A percentile compares a stretch with the other conserved stretches of the same genome.
Evolutionary conservation across 1,140 invertebrate species (phyloP).

Genomic region (Telenomus remus): DNA sequence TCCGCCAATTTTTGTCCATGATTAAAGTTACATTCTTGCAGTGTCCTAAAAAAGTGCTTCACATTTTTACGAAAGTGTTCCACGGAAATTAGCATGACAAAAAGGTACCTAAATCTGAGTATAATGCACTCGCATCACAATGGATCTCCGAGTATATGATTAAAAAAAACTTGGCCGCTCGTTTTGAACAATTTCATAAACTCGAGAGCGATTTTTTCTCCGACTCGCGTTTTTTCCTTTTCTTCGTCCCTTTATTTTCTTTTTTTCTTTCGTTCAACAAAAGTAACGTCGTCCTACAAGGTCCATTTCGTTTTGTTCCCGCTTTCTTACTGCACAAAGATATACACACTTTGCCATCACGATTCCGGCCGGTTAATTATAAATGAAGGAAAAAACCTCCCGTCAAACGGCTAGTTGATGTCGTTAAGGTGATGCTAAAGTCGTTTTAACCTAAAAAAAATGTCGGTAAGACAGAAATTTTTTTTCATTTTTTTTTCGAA

Average conservation of each 20-base stretch:
- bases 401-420: conserved; percentile 18
- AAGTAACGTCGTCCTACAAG: conserved; percentile 8
- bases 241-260: not conserved
- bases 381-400: conserved; percentile 14
- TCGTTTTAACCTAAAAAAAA: too few relatives aligned
- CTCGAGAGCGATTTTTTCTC: not conserved
- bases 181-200: not conserved
- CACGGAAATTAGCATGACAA: conserved; percentile 36
- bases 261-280: not conserved
- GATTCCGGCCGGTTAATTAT: conserved; percentile 20
- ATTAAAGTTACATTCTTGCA: too few relatives aligned
- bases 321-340: not conserved
- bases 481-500: too few relatives aligned
- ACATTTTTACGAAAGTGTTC: conserved; percentile 4
- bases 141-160: not conserved
- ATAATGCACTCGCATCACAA: not conserved
- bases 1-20: too few relatives aligned
- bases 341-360: conserved; percentile 10
- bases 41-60: not conserved
- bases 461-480: too few relatives aligned
- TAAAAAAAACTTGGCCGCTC: not conserved
- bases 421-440: too few relatives aligned
- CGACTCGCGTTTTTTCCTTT: not conserved
- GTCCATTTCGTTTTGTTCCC: too few relatives aligned
- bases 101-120: conserved; percentile 8